Base-by-base conservation (phyloP, 2,113 vertebrate species). In the Lepisosteus oculatus region DNA sequence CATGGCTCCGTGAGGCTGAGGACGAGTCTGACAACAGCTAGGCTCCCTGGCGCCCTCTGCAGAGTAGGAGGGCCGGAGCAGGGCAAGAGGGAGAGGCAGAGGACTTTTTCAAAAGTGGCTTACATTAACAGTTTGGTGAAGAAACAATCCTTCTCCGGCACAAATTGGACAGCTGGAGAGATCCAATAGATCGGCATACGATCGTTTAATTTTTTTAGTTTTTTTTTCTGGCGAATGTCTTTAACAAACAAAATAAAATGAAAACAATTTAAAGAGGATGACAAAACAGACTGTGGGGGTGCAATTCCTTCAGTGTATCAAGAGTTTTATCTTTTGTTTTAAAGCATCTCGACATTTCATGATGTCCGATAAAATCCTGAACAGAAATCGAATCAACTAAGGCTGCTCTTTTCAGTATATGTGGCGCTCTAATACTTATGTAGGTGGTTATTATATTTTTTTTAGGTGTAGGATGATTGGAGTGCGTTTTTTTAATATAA, bases 21-120 rank as follows among this genome's bases (percentile, higher is more conserved):
- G 95, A 97, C 0, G 96, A 99, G 75, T 98, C 96, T 0, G 96
- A 99, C 85, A 96, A 97, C 92, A 97, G 96, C 90, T 98, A 95
- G 93, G 11, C 77, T 73, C 75, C 54, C 72, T 72, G 72, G 74
- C 3, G 59, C 74, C 71, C 62, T 76, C 51, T 76, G 72, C 73
- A 76, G 75, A 68, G 43, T 7, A 15, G 72, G 13, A 43, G 63
- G 70, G 65, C 65, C 69, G 69, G 68, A 77, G 83, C 87, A 80
- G 74, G 69, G 74, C 71, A 82, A 73, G 12, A 0, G 64, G 56
- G 66, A 66, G 64, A 56, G 76, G 79, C 76, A 82, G 0, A 43
- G 61, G 74, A 71, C 66, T 71, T 17, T 43, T 45, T 65, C 71
- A 79, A 79, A 61, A 44, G 7, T 15, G 67, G 62, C 81, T 82